Evolutionary conservation across 1,140 invertebrate genomes (phyloP), one percentile per base, ranked within the genome.

Genomic region (Trichogramma pretiosum): DNA sequence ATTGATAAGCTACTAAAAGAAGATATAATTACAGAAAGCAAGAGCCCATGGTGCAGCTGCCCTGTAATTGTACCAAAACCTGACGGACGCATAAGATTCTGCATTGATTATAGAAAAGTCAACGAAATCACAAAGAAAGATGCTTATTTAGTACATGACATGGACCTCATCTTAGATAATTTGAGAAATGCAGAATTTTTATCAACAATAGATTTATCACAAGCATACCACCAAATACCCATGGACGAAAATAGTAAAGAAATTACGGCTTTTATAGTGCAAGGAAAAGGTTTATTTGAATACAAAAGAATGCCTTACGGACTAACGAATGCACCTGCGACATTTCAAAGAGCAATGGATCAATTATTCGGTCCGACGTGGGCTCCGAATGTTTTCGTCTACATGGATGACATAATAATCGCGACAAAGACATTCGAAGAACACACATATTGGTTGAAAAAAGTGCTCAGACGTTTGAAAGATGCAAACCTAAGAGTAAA

Each of bases 321-420:
- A 14, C n/a, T n/a, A n/a, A n/a, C n/a, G n/a, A n/a, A n/a, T n/a
- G n/a, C n/a, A n/a, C n/a, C n/a, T n/a, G n/a, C 26, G 5, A 39
- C 26, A 5, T 47, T 47, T 22, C 45, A 47, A 19, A 9, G 33
- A 19, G 5, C 32, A 16, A 61, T 66, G 41, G 63, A 64, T 42
- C 42, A 22, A 2, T 34, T 67, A 9, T 53, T 69, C 43, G 40
- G 41, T 8, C 18, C 46, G 21, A 48, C 55, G 28, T 40, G 53
- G 9, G 47, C 60, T 30, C 57, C 52, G 8, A 26, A 42, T 24
- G 42, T 44, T 0, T 57, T 60, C 33, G 45, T 26, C 2, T 66
- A 65, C 43, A 33, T 68, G 22, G 64, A 68, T 50, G 60, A 68
- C 23, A 58, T 67, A n/a, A 56, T 67, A 0, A 57, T 69, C 11